A percentile compares a stretch with the other conserved stretches of the same genome.
These are phyloP conservation scores for Cecropterus lyciades DNA, from an alignment of 1,140 invertebrate genomes.

Conservation along the genomic window DNA sequence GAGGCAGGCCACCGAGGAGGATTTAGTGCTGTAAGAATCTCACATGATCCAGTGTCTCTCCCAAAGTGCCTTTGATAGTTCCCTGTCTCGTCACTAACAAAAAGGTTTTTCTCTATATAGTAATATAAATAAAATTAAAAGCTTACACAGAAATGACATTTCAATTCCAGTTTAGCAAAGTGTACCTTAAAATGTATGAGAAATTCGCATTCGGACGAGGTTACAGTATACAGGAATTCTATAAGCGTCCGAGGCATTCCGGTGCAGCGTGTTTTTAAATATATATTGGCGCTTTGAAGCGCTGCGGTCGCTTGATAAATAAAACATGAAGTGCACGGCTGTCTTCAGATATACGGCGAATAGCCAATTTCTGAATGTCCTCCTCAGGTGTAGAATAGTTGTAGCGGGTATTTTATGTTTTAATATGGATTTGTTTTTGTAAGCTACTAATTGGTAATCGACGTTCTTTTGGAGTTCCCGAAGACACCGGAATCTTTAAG, in stretches of 20 bases:
- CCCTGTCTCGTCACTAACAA: no score
- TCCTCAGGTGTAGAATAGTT: slow-evolving; percentile 6
- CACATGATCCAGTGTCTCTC: no score
- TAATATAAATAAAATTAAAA: no score
- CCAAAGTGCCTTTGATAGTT: no score
- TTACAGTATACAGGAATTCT: slow-evolving; percentile 7
- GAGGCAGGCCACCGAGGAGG: no score
- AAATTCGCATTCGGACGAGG: slow-evolving; percentile 17
- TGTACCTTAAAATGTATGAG: slow-evolving; percentile 29
- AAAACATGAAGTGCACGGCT: slow-evolving; percentile 42
- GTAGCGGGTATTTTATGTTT: no score
- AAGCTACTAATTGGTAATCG: no score
- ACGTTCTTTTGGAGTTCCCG: no score
- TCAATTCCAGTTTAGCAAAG: slow-evolving; percentile 11
- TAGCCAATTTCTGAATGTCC: slow-evolving; percentile 48
- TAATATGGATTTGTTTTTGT: no score
- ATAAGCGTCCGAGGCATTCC: slow-evolving; percentile 32
- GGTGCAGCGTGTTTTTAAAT: slow-evolving; percentile 43
- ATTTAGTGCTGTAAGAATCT: no score
- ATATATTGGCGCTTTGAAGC: slow-evolving; percentile 49
- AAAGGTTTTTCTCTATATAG: no score
- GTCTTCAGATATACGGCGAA: slow-evolving; percentile 34
- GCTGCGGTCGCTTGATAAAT: slow-evolving; percentile 43
- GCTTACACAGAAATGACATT: not conserved
- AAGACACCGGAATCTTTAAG: no score